A percentile compares a stretch with the other conserved stretches of the same genome.
Conservation (phyloP, 2,797 vertebrate species). For the Lerista edwardsae region DNA sequence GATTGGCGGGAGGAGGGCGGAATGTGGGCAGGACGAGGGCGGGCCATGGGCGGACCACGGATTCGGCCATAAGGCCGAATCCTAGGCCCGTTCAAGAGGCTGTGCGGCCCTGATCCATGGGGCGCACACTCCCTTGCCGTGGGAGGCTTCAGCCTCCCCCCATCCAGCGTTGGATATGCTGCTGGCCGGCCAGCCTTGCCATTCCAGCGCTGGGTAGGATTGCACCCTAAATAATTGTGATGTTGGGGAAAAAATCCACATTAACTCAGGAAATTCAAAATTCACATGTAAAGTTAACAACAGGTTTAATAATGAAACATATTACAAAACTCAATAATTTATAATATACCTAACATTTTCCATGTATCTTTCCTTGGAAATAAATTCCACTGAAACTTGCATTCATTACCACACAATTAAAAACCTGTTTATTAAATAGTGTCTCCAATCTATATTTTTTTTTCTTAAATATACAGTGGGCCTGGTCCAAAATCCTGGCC, state of each 20-base stretch:
- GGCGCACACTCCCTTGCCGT: too few species aligned
- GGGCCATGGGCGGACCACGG: too few species aligned
- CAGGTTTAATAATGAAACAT: slow-evolving; percentile 6
- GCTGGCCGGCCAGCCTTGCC: too few species aligned
- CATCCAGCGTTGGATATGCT: too few species aligned
- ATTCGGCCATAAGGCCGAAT: too few species aligned
- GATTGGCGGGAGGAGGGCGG: too few species aligned
- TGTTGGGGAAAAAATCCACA: neutral
- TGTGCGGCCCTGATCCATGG: too few species aligned
- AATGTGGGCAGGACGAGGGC: too few species aligned
- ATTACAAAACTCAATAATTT: neutral
- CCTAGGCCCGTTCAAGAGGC: too few species aligned
- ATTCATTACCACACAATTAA: neutral
- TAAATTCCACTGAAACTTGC: neutral
- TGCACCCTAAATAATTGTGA: neutral
- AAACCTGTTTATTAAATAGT: neutral
- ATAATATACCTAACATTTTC: neutral
- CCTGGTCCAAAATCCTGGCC: neutral
- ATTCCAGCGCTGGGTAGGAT: too few species aligned
- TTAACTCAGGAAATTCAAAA: slow-evolving; percentile 31
- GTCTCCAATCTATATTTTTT: neutral
- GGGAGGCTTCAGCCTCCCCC: too few species aligned
- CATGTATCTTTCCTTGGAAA: neutral
- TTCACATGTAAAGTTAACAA: neutral
- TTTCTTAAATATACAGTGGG: neutral